Evolutionary conservation across 64 coral and sea anemone species (phyloP).

Genomic region (Cladopsammia gracilis): DNA sequence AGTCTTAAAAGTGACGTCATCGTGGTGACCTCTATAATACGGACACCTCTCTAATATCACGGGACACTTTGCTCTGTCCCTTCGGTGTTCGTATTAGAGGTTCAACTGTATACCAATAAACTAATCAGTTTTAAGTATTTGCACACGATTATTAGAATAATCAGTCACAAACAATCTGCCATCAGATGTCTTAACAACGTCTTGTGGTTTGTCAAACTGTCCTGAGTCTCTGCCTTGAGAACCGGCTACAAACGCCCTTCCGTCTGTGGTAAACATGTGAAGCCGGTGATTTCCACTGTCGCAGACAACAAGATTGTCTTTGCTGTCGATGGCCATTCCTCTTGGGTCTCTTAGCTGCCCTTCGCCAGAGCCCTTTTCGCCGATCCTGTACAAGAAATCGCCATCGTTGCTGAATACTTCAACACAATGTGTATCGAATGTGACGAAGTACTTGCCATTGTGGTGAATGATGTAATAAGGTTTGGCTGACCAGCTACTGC

Average conservation of each 20-base stretch:
- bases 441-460: constrained; percentile 79
- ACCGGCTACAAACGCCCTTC: constrained; percentile 67
- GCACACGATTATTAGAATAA: constrained; percentile 80
- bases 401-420: constrained; percentile 79
- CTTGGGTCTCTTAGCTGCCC: constrained; percentile 79
- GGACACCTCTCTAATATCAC: no score
- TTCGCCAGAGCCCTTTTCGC: constrained; percentile 50
- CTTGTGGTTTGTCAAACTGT: constrained; percentile 86
- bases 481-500: constrained; percentile 45
- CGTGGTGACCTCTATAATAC: no score
- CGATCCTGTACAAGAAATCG: constrained; percentile 73
- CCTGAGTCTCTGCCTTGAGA: constrained; percentile 60
- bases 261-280: constrained; percentile 73
- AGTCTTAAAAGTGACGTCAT: no score
- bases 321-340: constrained; percentile 68
- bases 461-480: constrained; percentile 81
- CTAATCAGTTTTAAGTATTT: constrained; percentile 24
- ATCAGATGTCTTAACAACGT: constrained; percentile 51
- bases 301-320: constrained; percentile 68
- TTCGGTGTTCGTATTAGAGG: no score
- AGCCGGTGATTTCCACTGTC: constrained; percentile 91
- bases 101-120: no score
- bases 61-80: no score
- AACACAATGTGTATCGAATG: constrained; percentile 73
- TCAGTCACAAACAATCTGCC: constrained; percentile 81